Percentiles rank a stretch among this genome's conserved stretches.
Evolutionary conservation across 2,888 invertebrate genomes (phyloP).

Genomic region (Brachycybe producta): DNA sequence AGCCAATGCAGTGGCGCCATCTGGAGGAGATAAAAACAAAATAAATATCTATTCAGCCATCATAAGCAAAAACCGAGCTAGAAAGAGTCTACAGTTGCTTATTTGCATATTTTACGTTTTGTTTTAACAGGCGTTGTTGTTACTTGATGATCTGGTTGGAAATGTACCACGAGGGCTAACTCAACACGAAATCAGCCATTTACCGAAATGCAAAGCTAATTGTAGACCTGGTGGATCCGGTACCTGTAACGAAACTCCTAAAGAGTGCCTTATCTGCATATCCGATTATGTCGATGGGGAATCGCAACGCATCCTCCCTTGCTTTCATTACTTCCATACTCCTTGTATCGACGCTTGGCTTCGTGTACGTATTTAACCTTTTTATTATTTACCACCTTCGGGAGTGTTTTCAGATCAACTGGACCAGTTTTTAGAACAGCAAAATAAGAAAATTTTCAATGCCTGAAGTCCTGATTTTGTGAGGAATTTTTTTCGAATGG

Average conservation of each 20-base stretch:
- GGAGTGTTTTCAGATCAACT: too few relatives aligned
- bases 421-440: too few relatives aligned
- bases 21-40: too few relatives aligned
- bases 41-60: too few relatives aligned
- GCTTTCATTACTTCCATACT: slow-evolving; percentile 31
- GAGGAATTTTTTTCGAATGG: too few relatives aligned
- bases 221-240: slow-evolving; percentile 5
- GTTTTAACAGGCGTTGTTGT: slow-evolving; percentile 19
- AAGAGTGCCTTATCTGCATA: slow-evolving; percentile 31
- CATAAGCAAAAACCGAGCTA: too few relatives aligned
- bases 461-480: too few relatives aligned
- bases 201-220: slow-evolving; percentile 19
- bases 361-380: slow-evolving; percentile 24
- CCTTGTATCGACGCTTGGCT: slow-evolving; percentile 31
- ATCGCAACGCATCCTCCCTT: slow-evolving; percentile 28
- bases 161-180: slow-evolving; percentile 19
- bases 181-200: slow-evolving; percentile 20
- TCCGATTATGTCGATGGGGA: slow-evolving; percentile 29
- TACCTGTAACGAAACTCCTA: slow-evolving; percentile 14
- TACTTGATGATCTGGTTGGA: slow-evolving; percentile 19
- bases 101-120: too few relatives aligned
- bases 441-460: too few relatives aligned
- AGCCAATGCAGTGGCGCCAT: too few relatives aligned
- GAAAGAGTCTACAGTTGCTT: too few relatives aligned
- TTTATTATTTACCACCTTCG: too few relatives aligned